phyloP scores from a whole-genome alignment of 2,888 invertebrate species.

The Heliconius aoede region DNA sequence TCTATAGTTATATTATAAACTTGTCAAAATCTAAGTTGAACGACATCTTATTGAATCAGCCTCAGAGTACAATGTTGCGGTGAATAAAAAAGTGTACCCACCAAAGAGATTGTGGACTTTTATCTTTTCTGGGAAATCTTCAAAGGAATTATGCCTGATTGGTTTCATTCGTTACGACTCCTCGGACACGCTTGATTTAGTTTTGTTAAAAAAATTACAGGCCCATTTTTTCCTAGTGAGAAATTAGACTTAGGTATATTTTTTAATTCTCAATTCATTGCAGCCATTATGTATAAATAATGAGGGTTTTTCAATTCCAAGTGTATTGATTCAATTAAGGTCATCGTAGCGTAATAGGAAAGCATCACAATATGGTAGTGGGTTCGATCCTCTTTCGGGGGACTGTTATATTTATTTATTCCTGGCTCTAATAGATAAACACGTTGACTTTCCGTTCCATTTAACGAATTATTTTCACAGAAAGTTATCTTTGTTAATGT shows the following conservation, averaged over 20 bases:
- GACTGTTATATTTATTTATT: no score
- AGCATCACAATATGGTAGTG: no score
- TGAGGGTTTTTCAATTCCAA: not conserved
- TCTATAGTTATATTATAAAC: conserved; percentile 41
- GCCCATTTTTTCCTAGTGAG: conserved; percentile 35
- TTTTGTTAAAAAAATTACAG: conserved; percentile 44
- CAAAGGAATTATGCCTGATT: conserved; percentile 54
- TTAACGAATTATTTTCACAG: no score
- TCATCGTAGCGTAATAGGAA: no score
- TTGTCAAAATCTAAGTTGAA: conserved; percentile 44
- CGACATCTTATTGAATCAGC: conserved; percentile 48
- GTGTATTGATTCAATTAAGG: no score
- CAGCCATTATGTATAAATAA: not conserved
- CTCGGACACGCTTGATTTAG: conserved; percentile 48
- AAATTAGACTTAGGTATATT: conserved; percentile 22
- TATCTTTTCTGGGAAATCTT: conserved; percentile 49
- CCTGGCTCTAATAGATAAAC: no score
- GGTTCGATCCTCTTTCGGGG: no score
- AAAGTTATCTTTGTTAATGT: no score
- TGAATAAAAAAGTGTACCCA: conserved; percentile 48
- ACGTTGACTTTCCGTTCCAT: no score
- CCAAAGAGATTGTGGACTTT: conserved; percentile 51
- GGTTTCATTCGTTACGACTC: conserved; percentile 51
- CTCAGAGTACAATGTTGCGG: conserved; percentile 46
- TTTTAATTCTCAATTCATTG: not conserved